These are phyloP conservation scores for Mesaphorura yosii DNA, from an alignment of 1,140 invertebrate species.

Conservation along the genomic window DNA sequence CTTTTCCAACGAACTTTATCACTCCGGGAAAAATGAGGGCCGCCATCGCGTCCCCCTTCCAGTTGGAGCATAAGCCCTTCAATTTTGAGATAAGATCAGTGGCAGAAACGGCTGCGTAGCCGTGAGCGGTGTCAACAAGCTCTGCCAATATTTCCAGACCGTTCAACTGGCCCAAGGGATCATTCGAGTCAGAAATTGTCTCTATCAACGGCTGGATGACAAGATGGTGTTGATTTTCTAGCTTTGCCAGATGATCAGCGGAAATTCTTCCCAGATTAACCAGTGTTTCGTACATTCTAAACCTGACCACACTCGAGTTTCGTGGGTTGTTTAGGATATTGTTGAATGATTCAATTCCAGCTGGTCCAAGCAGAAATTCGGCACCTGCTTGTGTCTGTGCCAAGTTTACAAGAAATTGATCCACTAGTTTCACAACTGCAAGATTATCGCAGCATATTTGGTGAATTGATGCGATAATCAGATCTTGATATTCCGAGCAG, in stretches of 20 bases:
- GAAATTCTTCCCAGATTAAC: constrained; percentile 11
- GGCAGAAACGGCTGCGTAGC: constrained; percentile 13
- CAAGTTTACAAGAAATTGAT: constrained; percentile 16
- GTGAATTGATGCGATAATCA: constrained; percentile 17
- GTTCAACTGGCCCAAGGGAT: constrained; percentile 24
- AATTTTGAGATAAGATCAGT: constrained; percentile 17
- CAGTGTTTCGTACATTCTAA: constrained; percentile 26
- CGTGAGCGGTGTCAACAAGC: constrained; percentile 20
- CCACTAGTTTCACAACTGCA: constrained; percentile 13
- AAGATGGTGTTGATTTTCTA: constrained; percentile 13
- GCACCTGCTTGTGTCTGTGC: background rate
- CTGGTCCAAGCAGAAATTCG: constrained; percentile 16
- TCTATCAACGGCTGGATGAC: constrained; percentile 18
- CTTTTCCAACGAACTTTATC: constrained; percentile 28
- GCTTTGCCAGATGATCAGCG: constrained; percentile 6
- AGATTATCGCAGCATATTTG: constrained; percentile 19
- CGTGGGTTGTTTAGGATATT: background rate
- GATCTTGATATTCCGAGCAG: constrained; percentile 16
- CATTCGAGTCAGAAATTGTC: constrained; percentile 1
- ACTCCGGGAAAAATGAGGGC: constrained; percentile 23
- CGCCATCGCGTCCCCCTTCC: constrained; percentile 17
- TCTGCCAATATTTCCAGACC: constrained; percentile 28
- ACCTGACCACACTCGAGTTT: constrained; percentile 6
- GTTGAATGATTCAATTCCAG: constrained; percentile 18
- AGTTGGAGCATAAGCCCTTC: constrained; percentile 11